A percentile compares a stretch with the other conserved stretches of the same genome.
phyloP scores from a whole-genome alignment of 2,888 invertebrate genomes.

The Eledona agricola region DNA sequence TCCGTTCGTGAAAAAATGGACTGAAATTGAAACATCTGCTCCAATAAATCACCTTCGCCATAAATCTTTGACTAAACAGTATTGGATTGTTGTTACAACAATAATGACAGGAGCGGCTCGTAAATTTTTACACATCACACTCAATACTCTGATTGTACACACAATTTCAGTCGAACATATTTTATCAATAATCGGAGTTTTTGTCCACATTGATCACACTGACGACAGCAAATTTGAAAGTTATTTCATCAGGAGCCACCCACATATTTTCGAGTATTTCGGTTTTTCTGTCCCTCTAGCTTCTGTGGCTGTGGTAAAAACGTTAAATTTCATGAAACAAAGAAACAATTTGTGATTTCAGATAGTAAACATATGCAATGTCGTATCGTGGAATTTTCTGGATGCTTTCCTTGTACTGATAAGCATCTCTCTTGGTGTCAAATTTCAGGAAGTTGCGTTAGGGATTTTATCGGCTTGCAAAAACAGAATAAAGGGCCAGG shows the following conservation, averaged over 20 bases:
- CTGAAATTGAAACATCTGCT: conserved; percentile 33
- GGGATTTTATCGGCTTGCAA: conserved; percentile 4
- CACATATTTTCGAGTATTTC: conserved; percentile 64
- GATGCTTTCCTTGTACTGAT: conserved; percentile 33
- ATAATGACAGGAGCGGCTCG: conserved; percentile 9
- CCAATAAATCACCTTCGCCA: no score
- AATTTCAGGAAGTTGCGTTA: conserved; percentile 15
- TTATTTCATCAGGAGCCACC: conserved; percentile 51
- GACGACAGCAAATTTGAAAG: conserved; percentile 5
- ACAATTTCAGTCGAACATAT: conserved; percentile 41
- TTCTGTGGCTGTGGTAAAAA: conserved; percentile 51
- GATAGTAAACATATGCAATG: conserved; percentile 28
- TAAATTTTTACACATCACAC: neutral
- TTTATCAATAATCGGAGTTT: conserved; percentile 28
- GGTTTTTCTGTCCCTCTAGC: conserved; percentile 64
- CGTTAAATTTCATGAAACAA: neutral
- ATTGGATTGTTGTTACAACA: conserved; percentile 3
- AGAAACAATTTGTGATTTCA: conserved; percentile 13
- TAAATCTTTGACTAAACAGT: conserved; percentile 7
- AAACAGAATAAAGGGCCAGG: conserved; percentile 1
- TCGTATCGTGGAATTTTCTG: conserved; percentile 33
- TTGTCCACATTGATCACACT: neutral
- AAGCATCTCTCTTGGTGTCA: conserved; percentile 18
- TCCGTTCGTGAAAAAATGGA: conserved; percentile 50
- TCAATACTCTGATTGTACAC: conserved; percentile 5